Base-by-base conservation (phyloP, 2,888 invertebrate genomes). In the Pimpla rufipes region DNA sequence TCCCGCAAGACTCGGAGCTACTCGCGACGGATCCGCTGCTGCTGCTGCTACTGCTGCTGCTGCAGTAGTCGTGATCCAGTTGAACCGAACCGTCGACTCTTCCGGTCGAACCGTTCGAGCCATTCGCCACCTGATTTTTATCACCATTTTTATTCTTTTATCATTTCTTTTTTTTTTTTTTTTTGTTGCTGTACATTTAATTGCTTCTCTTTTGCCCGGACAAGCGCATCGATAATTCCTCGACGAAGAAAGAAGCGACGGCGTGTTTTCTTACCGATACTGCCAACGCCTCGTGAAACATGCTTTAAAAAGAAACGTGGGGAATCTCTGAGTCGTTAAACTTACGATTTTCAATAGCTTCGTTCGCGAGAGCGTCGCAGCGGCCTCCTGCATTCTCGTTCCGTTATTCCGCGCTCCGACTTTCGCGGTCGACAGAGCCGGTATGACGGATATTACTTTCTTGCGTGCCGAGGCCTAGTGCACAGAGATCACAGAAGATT, bases 21-120 rank as follows among this genome's bases (percentile, higher is more conserved):
- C 78, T 88, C 71, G 18, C 88, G 88, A 62, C 81, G n/a, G 85
- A 76, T 73, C 88, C 90, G 45, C 45, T 59, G 62, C 42, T 64
- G 70, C 75, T 66, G 18, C 52, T 73, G 66, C 42, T 68, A 0
- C 70, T 42, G 52, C 52, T 80, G 18, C 50, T 84, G 74, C 89
- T 91, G 87, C 95, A 95, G 87, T 96, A 96, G 91, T 95, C 95
- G 88, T 96, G 96, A 90, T 96, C 96, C 81, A 94, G 89, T 50
- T 94, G 94, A 8, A 95, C 90, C 11, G 90, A 92, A 88, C 88
- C 90, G 66, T 93, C 89, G 52, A 87, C 80, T 13, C 86, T 73
- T 7, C 81, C 84, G 40, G 71, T 88, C 74, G 73, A 75, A 13
- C 74, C 70, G 42, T 80, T 86, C 11, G 81, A 35, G 76, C 81